phyloP scores from a whole-genome alignment of 2,113 vertebrate genomes.

The Carollia perspicillata region DNA sequence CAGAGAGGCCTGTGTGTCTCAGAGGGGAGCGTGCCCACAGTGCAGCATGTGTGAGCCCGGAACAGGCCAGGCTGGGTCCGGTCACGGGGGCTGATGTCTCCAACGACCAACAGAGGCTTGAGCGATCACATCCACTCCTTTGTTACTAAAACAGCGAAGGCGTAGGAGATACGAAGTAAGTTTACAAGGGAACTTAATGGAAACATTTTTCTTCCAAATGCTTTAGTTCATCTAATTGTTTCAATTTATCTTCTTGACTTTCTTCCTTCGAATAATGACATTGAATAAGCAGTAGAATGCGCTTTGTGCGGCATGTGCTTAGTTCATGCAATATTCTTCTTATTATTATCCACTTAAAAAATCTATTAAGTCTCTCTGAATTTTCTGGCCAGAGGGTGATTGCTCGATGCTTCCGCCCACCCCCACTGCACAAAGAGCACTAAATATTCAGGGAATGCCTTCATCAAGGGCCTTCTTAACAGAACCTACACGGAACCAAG shows the following conservation, averaged over 20 bases:
- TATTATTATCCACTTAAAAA: conserved; percentile 36
- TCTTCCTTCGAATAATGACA: conserved; percentile 51
- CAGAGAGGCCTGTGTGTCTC: too few relatives aligned
- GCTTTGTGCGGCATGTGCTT: not conserved
- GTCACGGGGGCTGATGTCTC: not conserved
- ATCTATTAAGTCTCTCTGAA: conserved; percentile 41
- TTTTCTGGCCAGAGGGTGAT: conserved; percentile 42
- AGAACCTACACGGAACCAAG: conserved; percentile 60
- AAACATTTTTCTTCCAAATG: conserved; percentile 62
- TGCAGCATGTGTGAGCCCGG: too few relatives aligned
- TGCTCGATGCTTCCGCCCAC: not conserved
- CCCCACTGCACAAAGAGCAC: not conserved
- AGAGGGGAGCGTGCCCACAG: too few relatives aligned
- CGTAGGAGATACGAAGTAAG: conserved; percentile 14
- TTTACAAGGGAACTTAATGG: conserved; percentile 42
- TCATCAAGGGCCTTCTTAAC: conserved; percentile 67
- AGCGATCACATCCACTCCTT: not conserved
- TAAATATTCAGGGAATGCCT: conserved; percentile 47
- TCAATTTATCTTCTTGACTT: conserved; percentile 70
- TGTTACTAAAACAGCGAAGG: conserved; percentile 20
- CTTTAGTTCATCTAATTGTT: conserved; percentile 69
- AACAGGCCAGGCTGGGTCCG: not conserved
- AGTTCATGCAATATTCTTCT: conserved; percentile 16
- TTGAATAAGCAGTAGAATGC: conserved; percentile 63
- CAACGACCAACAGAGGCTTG: not conserved